These are phyloP conservation scores for Drosophila ustulata DNA, from an alignment of 2,888 invertebrate genomes.

Conservation along the genomic window DNA sequence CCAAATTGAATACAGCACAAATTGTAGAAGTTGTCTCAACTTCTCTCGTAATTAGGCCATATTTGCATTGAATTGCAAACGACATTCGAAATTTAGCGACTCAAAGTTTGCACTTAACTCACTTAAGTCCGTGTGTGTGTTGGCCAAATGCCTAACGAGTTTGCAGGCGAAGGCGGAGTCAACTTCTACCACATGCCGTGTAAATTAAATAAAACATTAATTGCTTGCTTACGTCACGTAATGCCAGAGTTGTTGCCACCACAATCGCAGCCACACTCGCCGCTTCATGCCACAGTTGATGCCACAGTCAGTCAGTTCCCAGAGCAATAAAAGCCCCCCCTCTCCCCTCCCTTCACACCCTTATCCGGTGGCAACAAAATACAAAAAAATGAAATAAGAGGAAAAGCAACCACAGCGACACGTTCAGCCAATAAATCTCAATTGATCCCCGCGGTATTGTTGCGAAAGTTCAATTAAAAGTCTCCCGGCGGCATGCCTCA, in stretches of 20 bases:
- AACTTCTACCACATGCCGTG: conserved; percentile 36
- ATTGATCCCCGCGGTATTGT: conserved; percentile 78
- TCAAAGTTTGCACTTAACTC: conserved; percentile 36
- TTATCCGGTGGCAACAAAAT: background rate
- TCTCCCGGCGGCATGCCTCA: conserved; percentile 50
- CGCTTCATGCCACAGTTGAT: conserved; percentile 7
- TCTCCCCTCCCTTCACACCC: background rate
- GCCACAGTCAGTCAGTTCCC: conserved; percentile 22
- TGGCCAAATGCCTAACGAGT: conserved; percentile 55
- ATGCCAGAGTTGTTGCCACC: conserved; percentile 26
- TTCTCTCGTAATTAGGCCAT: conserved; percentile 59
- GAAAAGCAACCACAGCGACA: conserved; percentile 57
- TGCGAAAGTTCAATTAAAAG: conserved; percentile 78
- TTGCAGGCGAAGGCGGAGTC: conserved; percentile 22
- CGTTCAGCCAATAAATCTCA: conserved; percentile 78
- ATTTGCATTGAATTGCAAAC: conserved; percentile 72
- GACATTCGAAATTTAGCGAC: conserved; percentile 55
- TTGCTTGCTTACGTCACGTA: conserved; percentile 58
- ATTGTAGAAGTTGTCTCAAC: conserved; percentile 19
- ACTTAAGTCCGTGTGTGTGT: conserved; percentile 8
- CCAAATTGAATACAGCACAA: conserved; percentile 32
- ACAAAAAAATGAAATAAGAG: conserved; percentile 7
- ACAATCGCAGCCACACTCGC: conserved; percentile 17
- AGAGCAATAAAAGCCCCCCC: conserved; percentile 14
- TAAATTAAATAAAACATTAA: conserved; percentile 72